These are phyloP conservation scores for Pantherophis vulpinus DNA, from an alignment of 2,797 vertebrate genomes.

Conservation along the genomic window DNA sequence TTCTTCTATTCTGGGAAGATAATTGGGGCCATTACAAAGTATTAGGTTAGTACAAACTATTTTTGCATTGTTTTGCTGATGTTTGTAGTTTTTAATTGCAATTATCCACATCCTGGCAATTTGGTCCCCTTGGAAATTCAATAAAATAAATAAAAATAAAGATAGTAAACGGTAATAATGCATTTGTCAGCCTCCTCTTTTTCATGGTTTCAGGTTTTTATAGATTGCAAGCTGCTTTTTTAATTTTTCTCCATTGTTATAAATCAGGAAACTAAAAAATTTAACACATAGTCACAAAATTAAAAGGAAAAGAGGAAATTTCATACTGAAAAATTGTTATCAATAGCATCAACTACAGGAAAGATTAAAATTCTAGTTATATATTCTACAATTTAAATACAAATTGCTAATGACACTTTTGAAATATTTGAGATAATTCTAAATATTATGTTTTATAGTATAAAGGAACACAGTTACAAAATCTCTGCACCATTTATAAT, in stretches of 20 bases:
- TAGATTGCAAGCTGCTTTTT: neutral
- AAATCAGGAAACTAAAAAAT: neutral
- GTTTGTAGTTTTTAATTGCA: neutral
- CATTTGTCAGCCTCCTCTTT: neutral
- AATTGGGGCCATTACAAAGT: neutral
- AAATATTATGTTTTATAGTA: slow-evolving; percentile 11
- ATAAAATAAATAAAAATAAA: neutral
- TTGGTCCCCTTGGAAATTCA: neutral
- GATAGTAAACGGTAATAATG: neutral
- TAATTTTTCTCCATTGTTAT: neutral
- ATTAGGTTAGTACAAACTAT: neutral
- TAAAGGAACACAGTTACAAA: slow-evolving; percentile 10
- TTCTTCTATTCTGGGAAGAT: neutral
- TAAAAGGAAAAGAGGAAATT: neutral
- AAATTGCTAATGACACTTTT: neutral
- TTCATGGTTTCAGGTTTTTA: neutral
- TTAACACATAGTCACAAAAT: neutral
- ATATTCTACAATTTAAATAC: neutral
- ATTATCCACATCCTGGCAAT: neutral
- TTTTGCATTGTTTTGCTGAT: neutral
- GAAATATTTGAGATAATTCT: neutral
- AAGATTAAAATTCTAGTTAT: neutral
- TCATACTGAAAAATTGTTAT: neutral
- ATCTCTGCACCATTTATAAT: slow-evolving; percentile 8
- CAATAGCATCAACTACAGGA: neutral